phyloP scores from a whole-genome alignment of 2,797 vertebrate species.

The Gymnocypris eckloni region DNA sequence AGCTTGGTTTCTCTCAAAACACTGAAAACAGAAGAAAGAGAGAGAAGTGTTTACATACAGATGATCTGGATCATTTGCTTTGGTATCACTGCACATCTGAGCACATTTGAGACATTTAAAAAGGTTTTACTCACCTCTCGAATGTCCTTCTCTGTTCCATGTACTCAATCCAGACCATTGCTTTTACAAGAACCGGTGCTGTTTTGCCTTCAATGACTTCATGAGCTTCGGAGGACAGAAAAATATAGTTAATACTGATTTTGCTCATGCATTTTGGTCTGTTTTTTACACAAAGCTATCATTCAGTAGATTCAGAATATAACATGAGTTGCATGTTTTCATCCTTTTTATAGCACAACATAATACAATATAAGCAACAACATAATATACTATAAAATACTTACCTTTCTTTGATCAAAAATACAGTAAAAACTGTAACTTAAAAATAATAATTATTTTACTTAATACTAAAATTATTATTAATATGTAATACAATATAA shows the following conservation, averaged over 20 bases:
- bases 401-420: too few relatives aligned
- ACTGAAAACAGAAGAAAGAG: not conserved
- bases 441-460: not conserved
- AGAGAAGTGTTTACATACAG: not conserved
- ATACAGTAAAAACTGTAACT: too few relatives aligned
- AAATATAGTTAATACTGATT: not conserved
- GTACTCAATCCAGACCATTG: not conserved
- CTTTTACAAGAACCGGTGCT: not conserved
- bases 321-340: not conserved
- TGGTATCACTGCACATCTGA: not conserved
- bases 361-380: too few relatives aligned
- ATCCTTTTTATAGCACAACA: not conserved
- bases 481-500: not conserved
- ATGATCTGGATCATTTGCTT: not conserved
- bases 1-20: not conserved
- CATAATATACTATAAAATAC: too few relatives aligned
- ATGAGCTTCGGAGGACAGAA: not conserved
- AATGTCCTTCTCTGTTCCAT: not conserved
- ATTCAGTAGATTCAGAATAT: not conserved
- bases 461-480: not conserved
- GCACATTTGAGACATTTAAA: not conserved
- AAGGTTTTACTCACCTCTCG: not conserved
- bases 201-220: not conserved
- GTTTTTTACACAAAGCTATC: not conserved
- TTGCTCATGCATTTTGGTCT: not conserved